phyloP scores from a whole-genome alignment of 2,888 invertebrate species.

The Diadegma fenestrale region DNA sequence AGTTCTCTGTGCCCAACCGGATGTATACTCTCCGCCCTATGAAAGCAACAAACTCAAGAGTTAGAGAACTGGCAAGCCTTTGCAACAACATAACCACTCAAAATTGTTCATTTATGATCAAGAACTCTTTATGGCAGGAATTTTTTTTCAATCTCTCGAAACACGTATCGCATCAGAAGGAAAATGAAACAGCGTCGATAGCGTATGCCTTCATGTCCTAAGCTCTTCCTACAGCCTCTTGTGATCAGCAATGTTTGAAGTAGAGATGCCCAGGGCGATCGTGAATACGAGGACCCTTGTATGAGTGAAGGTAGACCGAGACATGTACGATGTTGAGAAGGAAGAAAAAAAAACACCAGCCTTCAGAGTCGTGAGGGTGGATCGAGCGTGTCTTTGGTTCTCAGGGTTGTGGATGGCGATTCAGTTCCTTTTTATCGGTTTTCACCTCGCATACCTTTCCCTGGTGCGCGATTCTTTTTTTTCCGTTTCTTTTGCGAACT shows the following conservation, averaged over 20 bases:
- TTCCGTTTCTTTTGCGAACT: background rate
- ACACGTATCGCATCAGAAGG: background rate
- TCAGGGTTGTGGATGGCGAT: slow-evolving; percentile 13
- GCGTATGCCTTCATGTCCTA: background rate
- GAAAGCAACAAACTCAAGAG: background rate
- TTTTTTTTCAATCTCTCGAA: background rate
- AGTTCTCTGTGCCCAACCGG: background rate
- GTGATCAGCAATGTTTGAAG: slow-evolving; percentile 15
- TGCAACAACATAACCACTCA: background rate
- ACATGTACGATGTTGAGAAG: slow-evolving; percentile 11
- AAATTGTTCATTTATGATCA: background rate
- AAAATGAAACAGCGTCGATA: background rate
- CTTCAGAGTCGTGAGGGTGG: slow-evolving; percentile 15
- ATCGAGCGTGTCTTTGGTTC: slow-evolving; percentile 8
- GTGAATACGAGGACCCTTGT: slow-evolving; percentile 27
- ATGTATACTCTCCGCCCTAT: background rate
- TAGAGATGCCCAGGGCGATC: slow-evolving; percentile 15
- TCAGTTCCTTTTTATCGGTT: slow-evolving; percentile 60
- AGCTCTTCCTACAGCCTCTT: background rate
- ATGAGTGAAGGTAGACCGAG: slow-evolving; percentile 19
- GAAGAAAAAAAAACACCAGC: slow-evolving; percentile 18
- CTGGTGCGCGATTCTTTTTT: background rate
- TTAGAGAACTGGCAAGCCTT: background rate
- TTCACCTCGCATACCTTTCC: slow-evolving; percentile 62
- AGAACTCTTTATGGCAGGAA: background rate